Conservation (phyloP, 1,140 invertebrate species). For the Helicorthomorpha holstii region DNA sequence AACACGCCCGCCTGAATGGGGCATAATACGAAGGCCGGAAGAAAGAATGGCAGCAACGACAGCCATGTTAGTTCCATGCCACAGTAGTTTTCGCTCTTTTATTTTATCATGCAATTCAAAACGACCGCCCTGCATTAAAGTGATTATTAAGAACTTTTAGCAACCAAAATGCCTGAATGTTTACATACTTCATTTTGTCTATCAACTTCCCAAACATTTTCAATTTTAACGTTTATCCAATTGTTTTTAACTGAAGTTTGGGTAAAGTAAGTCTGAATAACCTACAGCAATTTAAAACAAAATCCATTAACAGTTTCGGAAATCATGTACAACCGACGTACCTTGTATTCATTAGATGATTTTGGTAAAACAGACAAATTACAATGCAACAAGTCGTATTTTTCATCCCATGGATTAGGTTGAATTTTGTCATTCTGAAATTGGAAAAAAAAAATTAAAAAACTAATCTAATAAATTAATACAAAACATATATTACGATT, state of each 20-base stretch:
- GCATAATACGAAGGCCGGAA: slow-evolving; percentile 31
- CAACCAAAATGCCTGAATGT: neutral
- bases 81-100: slow-evolving; percentile 26
- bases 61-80: slow-evolving; percentile 34
- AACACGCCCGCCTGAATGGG: slow-evolving; percentile 31
- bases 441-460: too few species aligned
- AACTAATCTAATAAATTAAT: too few species aligned
- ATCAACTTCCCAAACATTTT: neutral
- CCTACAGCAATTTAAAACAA: too few species aligned
- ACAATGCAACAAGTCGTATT: slow-evolving; percentile 27
- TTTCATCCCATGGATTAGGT: slow-evolving; percentile 25
- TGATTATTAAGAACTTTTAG: too few species aligned
- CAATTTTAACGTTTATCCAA: neutral
- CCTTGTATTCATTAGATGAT: slow-evolving; percentile 22
- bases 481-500: too few species aligned
- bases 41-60: slow-evolving; percentile 33
- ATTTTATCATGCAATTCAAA: slow-evolving; percentile 22
- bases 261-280: too few species aligned
- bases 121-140: slow-evolving; percentile 15
- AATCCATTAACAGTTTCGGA: too few species aligned
- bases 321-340: too few species aligned
- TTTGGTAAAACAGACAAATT: slow-evolving; percentile 19
- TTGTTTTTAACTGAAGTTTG: too few species aligned
- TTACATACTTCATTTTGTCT: neutral
- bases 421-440: too few species aligned